phyloP scores from a whole-genome alignment of 2,888 invertebrate genomes.

The Scaeva pyrastri region DNA sequence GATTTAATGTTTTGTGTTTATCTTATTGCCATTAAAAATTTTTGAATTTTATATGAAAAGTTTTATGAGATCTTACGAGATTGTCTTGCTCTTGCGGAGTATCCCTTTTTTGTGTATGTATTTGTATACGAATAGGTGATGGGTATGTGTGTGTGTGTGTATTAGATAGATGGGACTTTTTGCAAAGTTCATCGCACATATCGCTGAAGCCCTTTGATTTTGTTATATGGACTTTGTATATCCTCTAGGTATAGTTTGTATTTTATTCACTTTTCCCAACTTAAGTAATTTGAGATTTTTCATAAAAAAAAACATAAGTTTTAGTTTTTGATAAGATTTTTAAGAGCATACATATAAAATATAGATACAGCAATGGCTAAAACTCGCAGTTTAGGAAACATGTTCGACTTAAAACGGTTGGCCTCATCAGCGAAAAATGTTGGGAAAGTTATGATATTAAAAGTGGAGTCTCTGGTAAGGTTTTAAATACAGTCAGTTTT shows the following conservation, averaged over 20 bases:
- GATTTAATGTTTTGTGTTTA: conserved; percentile 51
- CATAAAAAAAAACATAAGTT: too few species aligned
- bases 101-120: neutral
- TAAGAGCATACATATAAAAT: too few species aligned
- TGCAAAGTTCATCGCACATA: conserved; percentile 28
- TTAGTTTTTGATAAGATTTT: too few species aligned
- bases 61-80: conserved; percentile 69
- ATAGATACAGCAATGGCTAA: too few species aligned
- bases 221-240: conserved; percentile 20
- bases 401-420: too few species aligned
- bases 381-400: too few species aligned
- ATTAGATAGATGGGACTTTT: conserved; percentile 48
- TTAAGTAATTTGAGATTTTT: conserved; percentile 7
- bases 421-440: too few species aligned
- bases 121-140: conserved; percentile 32
- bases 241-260: conserved; percentile 29
- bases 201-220: conserved; percentile 57
- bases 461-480: too few species aligned
- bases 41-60: conserved; percentile 70
- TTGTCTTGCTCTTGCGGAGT: conserved; percentile 7
- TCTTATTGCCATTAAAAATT: conserved; percentile 66
- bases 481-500: too few species aligned
- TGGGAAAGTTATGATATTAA: too few species aligned
- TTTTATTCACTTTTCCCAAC: conserved; percentile 23
- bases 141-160: conserved; percentile 7